These are phyloP conservation scores for Conger conger DNA, from an alignment of 2,113 vertebrate species.

Conservation along the genomic window DNA sequence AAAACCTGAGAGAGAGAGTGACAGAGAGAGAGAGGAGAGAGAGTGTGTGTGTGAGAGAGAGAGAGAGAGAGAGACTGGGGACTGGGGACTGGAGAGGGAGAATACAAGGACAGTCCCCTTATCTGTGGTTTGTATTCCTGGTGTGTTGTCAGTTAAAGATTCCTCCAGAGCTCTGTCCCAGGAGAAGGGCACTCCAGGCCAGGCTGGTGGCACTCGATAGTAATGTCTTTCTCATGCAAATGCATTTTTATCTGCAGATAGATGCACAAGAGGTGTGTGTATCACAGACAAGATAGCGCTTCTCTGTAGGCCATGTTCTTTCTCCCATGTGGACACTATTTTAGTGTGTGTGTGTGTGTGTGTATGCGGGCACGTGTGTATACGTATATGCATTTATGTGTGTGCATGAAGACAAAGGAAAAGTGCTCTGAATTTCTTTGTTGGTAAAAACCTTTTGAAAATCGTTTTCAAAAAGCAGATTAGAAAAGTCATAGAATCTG, in stretches of 20 bases:
- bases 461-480: background rate
- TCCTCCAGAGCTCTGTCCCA: conserved; percentile 42
- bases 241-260: conserved; percentile 47
- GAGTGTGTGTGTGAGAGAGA: no score
- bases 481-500: background rate
- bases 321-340: background rate
- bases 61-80: conserved; percentile 15
- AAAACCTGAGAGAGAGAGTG: no score
- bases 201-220: conserved; percentile 51
- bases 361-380: background rate
- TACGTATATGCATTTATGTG: background rate
- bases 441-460: background rate
- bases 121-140: conserved; percentile 28
- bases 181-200: conserved; percentile 45
- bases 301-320: background rate
- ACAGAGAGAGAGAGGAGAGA: no score
- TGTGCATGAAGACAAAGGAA: background rate
- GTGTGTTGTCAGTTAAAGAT: conserved; percentile 59
- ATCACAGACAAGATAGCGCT: background rate
- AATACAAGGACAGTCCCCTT: conserved; percentile 45
- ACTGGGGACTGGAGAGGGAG: conserved; percentile 33
- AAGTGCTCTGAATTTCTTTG: no score
- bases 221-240: conserved; percentile 65
- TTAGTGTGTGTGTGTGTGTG: background rate
- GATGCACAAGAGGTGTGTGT: conserved; percentile 30